Conservation (phyloP, 2,888 invertebrate species). For the Branchellion lobata region DNA sequence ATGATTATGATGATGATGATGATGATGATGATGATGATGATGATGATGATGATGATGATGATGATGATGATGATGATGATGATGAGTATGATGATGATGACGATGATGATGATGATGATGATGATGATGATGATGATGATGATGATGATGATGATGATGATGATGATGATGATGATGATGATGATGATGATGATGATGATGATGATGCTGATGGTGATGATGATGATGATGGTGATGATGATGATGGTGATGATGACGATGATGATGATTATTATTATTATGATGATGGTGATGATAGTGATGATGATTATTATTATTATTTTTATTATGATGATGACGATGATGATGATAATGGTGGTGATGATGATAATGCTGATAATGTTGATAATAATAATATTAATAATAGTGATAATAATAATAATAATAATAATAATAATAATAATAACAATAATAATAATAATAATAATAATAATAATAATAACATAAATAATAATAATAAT, state of each 20-base stretch:
- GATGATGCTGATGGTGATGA: slow-evolving; percentile 10
- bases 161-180: background rate
- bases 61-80: background rate
- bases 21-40: slow-evolving; percentile 30
- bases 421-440: slow-evolving; percentile 32
- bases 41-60: background rate
- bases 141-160: slow-evolving; percentile 15
- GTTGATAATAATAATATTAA: background rate
- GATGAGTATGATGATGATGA: slow-evolving; percentile 10
- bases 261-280: too few species aligned
- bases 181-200: slow-evolving; percentile 11
- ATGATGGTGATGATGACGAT: background rate
- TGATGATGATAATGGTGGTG: too few species aligned
- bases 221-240: background rate
- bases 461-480: background rate
- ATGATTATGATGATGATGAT: slow-evolving; percentile 28
- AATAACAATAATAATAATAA: background rate
- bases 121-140: slow-evolving; percentile 7
- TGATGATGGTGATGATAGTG: too few species aligned
- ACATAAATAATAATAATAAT: background rate
- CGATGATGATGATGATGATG: slow-evolving; percentile 24
- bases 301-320: too few species aligned
- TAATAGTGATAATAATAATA: background rate
- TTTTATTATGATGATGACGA: too few species aligned
- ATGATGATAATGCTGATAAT: background rate